Percentiles rank a stretch among this genome's conserved stretches.
These are phyloP conservation scores for Amphipyra berbera DNA, from an alignment of 2,888 invertebrate species.

Conservation along the genomic window DNA sequence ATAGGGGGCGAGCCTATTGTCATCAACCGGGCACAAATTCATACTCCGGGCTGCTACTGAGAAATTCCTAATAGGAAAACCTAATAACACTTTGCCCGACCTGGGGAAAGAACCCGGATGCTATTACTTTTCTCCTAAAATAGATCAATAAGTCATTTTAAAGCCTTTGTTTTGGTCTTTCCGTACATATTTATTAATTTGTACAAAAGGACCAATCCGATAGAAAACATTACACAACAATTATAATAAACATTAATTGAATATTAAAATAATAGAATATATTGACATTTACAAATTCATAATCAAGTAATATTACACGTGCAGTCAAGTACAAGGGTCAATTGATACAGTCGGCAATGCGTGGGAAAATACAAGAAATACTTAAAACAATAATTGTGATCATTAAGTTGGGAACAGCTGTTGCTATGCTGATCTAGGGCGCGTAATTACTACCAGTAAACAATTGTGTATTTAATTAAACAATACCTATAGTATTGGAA, in stretches of 20 bases:
- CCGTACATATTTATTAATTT: too few relatives aligned
- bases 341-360: conserved; percentile 44
- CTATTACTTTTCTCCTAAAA: too few relatives aligned
- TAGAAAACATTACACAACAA: background rate
- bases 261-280: conserved; percentile 26
- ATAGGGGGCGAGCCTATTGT: too few relatives aligned
- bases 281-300: conserved; percentile 33
- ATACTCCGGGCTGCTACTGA: too few relatives aligned
- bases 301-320: conserved; percentile 41
- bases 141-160: too few relatives aligned
- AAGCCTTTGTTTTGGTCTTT: too few relatives aligned
- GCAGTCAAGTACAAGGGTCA: conserved; percentile 45
- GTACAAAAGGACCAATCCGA: background rate
- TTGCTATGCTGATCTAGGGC: conserved; percentile 46
- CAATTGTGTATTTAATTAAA: conserved; percentile 49
- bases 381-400: conserved; percentile 48
- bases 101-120: too few relatives aligned
- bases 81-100: too few relatives aligned
- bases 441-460: conserved; percentile 42
- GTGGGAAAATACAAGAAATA: conserved; percentile 53
- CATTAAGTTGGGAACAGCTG: conserved; percentile 50
- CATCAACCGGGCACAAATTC: too few relatives aligned
- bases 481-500: conserved; percentile 32
- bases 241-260: background rate
- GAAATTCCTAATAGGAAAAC: too few relatives aligned